These are phyloP conservation scores for Catocala nupta DNA, from an alignment of 2,888 invertebrate genomes.

Conservation along the genomic window DNA sequence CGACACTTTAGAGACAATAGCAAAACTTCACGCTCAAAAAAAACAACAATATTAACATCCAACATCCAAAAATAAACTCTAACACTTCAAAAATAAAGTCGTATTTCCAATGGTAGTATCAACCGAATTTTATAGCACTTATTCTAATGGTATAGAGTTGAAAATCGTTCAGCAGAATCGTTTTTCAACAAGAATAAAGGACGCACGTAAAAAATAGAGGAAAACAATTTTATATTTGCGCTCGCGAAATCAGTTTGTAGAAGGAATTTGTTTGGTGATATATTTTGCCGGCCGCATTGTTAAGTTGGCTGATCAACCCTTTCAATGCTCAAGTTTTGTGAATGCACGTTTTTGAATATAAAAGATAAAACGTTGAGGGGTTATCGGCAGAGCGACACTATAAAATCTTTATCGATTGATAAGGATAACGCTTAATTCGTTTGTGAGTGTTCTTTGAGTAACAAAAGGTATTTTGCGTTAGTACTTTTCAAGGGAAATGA, in stretches of 20 bases:
- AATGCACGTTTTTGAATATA: conserved; percentile 49
- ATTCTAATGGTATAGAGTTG: conserved; percentile 39
- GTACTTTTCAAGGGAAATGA: no score
- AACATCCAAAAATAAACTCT: conserved; percentile 12
- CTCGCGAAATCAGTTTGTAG: conserved; percentile 30
- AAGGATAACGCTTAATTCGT: conserved; percentile 32
- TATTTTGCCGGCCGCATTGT: conserved; percentile 24
- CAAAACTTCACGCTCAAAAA: conserved; percentile 36
- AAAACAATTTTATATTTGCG: conserved; percentile 43
- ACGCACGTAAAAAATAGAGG: conserved; percentile 37
- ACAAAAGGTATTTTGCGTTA: conserved; percentile 17
- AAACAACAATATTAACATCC: conserved; percentile 24
- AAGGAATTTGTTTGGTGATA: conserved; percentile 24
- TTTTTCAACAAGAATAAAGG: conserved; percentile 44
- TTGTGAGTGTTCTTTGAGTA: conserved; percentile 21
- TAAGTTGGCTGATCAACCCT: conserved; percentile 41
- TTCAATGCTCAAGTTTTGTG: conserved; percentile 45
- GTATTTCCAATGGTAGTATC: neutral
- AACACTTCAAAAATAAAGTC: accelerated
- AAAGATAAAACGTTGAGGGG: conserved; percentile 30
- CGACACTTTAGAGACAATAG: conserved; percentile 46
- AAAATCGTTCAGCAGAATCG: conserved; percentile 37
- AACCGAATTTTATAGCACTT: conserved; percentile 26
- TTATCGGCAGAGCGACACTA: conserved; percentile 30
- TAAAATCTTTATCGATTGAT: conserved; percentile 44